Conservation (phyloP, 2,888 invertebrate genomes). For the Polia nebulosa region DNA sequence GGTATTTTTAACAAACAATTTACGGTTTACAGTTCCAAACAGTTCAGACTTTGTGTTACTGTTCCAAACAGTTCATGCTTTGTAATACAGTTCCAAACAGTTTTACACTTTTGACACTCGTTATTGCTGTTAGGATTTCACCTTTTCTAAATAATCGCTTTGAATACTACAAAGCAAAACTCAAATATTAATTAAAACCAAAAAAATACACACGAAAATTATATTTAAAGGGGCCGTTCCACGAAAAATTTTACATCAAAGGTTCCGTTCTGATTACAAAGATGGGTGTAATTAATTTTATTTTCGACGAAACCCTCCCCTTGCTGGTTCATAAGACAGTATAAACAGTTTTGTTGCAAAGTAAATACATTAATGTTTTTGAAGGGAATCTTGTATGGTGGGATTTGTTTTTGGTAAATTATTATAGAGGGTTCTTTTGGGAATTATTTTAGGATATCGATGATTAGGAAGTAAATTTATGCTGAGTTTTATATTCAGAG, state of each 20-base stretch:
- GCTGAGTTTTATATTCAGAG: too few relatives aligned
- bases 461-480: neutral
- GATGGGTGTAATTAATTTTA: conserved; percentile 62
- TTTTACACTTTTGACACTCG: too few relatives aligned
- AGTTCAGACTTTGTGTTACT: too few relatives aligned
- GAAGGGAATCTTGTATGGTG: conserved; percentile 1
- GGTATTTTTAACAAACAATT: too few relatives aligned
- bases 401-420: conserved; percentile 11
- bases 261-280: conserved; percentile 59
- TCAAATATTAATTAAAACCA: conserved; percentile 6
- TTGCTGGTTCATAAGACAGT: conserved; percentile 7
- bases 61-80: too few relatives aligned
- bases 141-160: neutral
- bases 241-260: conserved; percentile 60
- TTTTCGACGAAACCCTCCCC: conserved; percentile 44
- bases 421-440: neutral
- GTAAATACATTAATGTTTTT: conserved; percentile 32
- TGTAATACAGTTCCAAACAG: too few relatives aligned
- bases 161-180: neutral
- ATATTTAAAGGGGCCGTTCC: conserved; percentile 40
- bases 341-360: conserved; percentile 21
- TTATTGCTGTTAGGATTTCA: too few relatives aligned
- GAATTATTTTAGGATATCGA: neutral
- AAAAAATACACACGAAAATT: conserved; percentile 25
- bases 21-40: too few relatives aligned